These are phyloP conservation scores for Nanorana parkeri DNA, from an alignment of 2,113 vertebrate species.

Conservation along the genomic window DNA sequence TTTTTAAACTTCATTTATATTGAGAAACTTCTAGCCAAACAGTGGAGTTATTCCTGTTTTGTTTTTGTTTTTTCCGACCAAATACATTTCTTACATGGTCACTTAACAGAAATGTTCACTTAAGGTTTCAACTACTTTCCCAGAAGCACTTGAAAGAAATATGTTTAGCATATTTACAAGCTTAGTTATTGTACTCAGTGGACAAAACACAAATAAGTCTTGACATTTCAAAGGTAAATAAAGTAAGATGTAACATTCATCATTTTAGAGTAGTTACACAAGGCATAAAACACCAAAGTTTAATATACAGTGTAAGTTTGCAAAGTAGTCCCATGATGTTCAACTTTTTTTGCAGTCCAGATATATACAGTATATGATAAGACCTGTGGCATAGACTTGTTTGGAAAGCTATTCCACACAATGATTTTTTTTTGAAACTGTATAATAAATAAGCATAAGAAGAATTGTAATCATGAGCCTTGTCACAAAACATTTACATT, in stretches of 20 bases:
- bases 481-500: no score
- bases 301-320: neutral
- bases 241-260: constrained; percentile 1
- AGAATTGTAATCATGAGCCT: no score
- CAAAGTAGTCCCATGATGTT: neutral
- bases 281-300: neutral
- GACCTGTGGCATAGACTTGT: neutral
- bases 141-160: neutral
- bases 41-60: neutral
- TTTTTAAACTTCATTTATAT: constrained; percentile 5
- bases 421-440: no score
- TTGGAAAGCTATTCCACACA: neutral
- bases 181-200: neutral
- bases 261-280: constrained; percentile 1
- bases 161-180: constrained; percentile 10
- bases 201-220: constrained; percentile 12
- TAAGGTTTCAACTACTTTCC: neutral
- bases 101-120: neutral
- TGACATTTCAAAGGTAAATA: constrained; percentile 27
- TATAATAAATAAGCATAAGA: no score
- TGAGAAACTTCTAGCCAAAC: constrained; percentile 10
- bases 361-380: neutral
- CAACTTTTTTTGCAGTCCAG: constrained; percentile 7
- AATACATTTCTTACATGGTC: constrained; percentile 10
- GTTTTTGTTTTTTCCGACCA: neutral